Evolutionary conservation across 92 coral and sea anemone species (phyloP).

Genomic region (Metridium senile): DNA sequence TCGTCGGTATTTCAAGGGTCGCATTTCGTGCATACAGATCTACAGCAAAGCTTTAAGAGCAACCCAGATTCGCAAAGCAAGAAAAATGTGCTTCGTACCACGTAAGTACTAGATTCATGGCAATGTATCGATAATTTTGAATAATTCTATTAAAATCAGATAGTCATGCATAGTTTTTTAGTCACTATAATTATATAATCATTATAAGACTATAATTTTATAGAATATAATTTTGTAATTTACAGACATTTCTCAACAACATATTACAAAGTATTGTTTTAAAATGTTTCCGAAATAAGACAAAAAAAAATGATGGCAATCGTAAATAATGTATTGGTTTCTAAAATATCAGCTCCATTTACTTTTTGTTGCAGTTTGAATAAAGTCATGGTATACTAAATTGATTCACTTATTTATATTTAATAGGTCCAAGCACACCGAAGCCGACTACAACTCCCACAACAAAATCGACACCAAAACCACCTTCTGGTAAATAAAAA

Average conservation of each 20-base stretch:
- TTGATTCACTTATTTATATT: too few relatives aligned
- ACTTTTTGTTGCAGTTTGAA: too few relatives aligned
- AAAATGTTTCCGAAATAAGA: too few relatives aligned
- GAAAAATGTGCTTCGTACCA: slow-evolving; percentile 47
- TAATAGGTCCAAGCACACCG: not conserved
- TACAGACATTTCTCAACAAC: too few relatives aligned
- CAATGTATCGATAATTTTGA: not conserved
- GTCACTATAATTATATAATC: too few relatives aligned
- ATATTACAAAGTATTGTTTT: too few relatives aligned
- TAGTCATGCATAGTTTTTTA: not conserved
- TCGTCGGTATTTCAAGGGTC: slow-evolving; percentile 69
- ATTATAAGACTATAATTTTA: too few relatives aligned
- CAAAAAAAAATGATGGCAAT: too few relatives aligned
- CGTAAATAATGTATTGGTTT: too few relatives aligned
- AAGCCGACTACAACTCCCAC: slow-evolving; percentile 10
- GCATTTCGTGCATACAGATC: slow-evolving; percentile 63
- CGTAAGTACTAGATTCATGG: slow-evolving; percentile 2
- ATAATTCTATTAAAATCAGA: not conserved
- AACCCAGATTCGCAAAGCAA: slow-evolving; percentile 52
- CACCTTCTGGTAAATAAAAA: slow-evolving; percentile 11
- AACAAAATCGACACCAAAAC: slow-evolving; percentile 19
- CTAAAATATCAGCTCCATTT: too few relatives aligned
- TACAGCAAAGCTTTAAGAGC: slow-evolving; percentile 63
- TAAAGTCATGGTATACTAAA: too few relatives aligned
- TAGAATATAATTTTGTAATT: too few relatives aligned